phyloP scores from a whole-genome alignment of 1,140 invertebrate species.

The Odontomachus brunneus region DNA sequence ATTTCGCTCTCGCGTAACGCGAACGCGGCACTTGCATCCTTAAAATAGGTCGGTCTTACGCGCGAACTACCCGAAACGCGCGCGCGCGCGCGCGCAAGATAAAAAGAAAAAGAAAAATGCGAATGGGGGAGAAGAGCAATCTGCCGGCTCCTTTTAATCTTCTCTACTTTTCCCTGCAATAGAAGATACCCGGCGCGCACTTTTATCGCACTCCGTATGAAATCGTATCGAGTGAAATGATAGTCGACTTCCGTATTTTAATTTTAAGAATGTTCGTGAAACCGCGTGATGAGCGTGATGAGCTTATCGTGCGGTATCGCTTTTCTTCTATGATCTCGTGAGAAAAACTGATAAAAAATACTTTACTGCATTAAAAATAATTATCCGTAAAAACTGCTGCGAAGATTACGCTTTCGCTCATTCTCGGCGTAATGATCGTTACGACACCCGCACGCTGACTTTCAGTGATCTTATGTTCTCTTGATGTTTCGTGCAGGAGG shows the following conservation, averaged over 20 bases:
- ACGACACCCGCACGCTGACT: too few species aligned
- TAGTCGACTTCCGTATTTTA: neutral
- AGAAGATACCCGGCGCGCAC: neutral
- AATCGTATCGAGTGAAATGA: neutral
- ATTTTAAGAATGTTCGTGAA: neutral
- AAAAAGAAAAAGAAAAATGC: neutral
- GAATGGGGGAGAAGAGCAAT: neutral
- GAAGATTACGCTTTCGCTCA: too few species aligned
- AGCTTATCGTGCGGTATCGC: neutral
- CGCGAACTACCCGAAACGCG: neutral
- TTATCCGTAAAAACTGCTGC: too few species aligned
- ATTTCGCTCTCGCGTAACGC: constrained; percentile 3
- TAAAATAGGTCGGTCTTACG: neutral
- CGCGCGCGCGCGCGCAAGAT: too few species aligned
- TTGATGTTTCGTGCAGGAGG: too few species aligned
- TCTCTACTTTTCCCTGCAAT: neutral
- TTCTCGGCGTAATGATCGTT: too few species aligned
- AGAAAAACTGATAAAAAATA: neutral
- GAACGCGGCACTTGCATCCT: constrained; percentile 2
- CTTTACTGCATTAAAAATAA: too few species aligned
- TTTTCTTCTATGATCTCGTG: neutral
- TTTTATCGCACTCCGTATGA: neutral
- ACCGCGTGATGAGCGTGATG: neutral
- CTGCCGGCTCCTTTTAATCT: neutral
- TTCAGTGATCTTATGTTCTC: too few species aligned